Conservation (phyloP, 2,888 invertebrate genomes). For the Eupithecia subfuscata region DNA sequence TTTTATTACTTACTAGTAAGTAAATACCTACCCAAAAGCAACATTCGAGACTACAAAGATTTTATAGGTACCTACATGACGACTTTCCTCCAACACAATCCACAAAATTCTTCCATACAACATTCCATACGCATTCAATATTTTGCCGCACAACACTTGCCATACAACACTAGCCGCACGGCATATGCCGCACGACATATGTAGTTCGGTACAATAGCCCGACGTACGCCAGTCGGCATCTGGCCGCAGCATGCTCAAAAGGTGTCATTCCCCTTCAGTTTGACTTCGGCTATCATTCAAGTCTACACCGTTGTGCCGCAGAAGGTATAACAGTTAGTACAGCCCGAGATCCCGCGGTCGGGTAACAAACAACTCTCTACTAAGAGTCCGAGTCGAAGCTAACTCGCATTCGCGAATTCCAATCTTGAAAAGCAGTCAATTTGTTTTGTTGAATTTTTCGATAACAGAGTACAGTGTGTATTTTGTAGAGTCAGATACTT, state of each 20-base stretch:
- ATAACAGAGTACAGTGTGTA: neutral
- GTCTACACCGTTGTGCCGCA: slow-evolving; percentile 51
- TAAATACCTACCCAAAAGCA: neutral
- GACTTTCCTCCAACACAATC: neutral
- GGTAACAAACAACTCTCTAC: slow-evolving; percentile 52
- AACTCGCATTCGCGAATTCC: slow-evolving; percentile 29
- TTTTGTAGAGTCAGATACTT: neutral
- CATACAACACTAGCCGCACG: slow-evolving; percentile 13
- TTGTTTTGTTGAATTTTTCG: neutral
- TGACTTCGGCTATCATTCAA: slow-evolving; percentile 58
- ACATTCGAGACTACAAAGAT: neutral
- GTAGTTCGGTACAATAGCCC: slow-evolving; percentile 46
- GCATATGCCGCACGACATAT: slow-evolving; percentile 22
- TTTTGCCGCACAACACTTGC: neutral
- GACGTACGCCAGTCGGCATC: slow-evolving; percentile 52
- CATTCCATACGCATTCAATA: neutral
- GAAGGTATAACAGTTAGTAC: slow-evolving; percentile 22
- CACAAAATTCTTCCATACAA: slow-evolving; percentile 4
- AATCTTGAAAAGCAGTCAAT: neutral
- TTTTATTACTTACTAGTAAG: neutral
- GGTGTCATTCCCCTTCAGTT: slow-evolving; percentile 64
- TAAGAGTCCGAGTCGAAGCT: slow-evolving; percentile 38
- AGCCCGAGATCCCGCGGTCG: slow-evolving; percentile 47
- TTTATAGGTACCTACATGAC: neutral
- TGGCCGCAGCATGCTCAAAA: slow-evolving; percentile 61